Conservation (phyloP, 2,113 vertebrate species). For the Nothobranchius kuhntae region DNA sequence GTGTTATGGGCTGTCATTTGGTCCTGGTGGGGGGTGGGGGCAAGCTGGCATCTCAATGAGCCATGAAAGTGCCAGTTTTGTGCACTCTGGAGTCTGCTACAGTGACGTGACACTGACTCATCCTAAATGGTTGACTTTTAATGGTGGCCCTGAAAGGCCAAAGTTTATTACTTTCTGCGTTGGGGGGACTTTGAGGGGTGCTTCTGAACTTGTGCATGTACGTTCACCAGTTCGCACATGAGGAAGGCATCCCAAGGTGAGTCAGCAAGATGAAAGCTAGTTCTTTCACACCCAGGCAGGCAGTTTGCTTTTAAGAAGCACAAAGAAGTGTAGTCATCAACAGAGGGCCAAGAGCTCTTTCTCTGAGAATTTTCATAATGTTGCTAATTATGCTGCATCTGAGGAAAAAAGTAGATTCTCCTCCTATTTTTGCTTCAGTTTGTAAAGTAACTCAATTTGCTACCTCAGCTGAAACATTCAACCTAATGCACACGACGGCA, state of each 20-base stretch:
- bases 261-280: slow-evolving; percentile 17
- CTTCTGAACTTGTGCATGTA: slow-evolving; percentile 27
- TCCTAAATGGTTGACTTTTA: slow-evolving; percentile 68
- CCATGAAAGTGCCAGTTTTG: slow-evolving; percentile 66
- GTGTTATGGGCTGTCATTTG: slow-evolving; percentile 69
- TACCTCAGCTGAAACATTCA: slow-evolving; percentile 49
- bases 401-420: slow-evolving; percentile 20
- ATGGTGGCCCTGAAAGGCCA: slow-evolving; percentile 62
- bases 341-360: slow-evolving; percentile 25
- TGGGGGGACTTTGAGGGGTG: slow-evolving; percentile 4
- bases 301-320: slow-evolving; percentile 13
- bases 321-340: slow-evolving; percentile 7
- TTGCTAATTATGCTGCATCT: slow-evolving; percentile 44
- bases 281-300: slow-evolving; percentile 6
- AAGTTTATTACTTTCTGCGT: slow-evolving; percentile 64
- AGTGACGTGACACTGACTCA: slow-evolving; percentile 56
- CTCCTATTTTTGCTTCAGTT: slow-evolving; percentile 35
- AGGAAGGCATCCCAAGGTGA: slow-evolving; percentile 28
- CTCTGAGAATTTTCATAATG: slow-evolving; percentile 13
- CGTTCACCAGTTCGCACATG: slow-evolving; percentile 25
- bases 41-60: slow-evolving; percentile 73
- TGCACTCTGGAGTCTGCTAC: slow-evolving; percentile 62
- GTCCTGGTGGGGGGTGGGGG: slow-evolving; percentile 23
- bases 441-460: slow-evolving; percentile 43
- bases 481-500: slow-evolving; percentile 57